These are phyloP conservation scores for Cerastoderma edule DNA, from an alignment of 2,888 invertebrate species.

Conservation along the genomic window DNA sequence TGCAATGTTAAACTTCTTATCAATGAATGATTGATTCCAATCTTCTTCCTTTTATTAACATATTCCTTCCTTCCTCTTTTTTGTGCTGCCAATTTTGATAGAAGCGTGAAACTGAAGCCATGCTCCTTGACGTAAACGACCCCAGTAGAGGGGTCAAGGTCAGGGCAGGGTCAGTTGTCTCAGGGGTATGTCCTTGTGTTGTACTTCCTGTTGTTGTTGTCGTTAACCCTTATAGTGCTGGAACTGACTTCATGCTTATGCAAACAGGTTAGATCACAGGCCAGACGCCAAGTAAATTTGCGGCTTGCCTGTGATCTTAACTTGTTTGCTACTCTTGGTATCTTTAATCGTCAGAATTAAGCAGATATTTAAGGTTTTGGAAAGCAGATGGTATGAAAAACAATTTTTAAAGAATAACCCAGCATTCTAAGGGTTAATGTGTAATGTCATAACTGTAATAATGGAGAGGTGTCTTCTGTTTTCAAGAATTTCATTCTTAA, in stretches of 20 bases:
- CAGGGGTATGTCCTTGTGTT: constrained; percentile 10
- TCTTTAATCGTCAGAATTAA: no score
- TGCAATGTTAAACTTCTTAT: neutral
- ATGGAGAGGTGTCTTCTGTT: no score
- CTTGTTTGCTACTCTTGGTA: no score
- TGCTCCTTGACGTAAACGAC: constrained; percentile 39
- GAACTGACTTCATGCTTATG: neutral
- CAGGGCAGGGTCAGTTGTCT: constrained; percentile 46
- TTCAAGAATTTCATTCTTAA: no score
- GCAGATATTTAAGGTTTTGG: no score
- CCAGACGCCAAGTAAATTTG: no score
- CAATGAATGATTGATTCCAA: neutral
- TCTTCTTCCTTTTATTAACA: neutral
- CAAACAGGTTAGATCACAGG: no score
- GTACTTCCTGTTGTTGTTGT: neutral
- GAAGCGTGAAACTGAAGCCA: constrained; percentile 41
- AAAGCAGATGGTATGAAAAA: no score
- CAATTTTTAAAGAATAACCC: no score
- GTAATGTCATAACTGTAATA: no score
- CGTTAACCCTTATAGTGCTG: neutral
- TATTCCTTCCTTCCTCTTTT: neutral
- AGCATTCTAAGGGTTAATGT: no score
- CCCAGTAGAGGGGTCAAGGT: constrained; percentile 48
- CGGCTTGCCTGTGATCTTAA: no score
- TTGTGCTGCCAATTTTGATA: neutral